Conservation (phyloP, 2,888 invertebrate species). For the Pyrgus malvae region DNA sequence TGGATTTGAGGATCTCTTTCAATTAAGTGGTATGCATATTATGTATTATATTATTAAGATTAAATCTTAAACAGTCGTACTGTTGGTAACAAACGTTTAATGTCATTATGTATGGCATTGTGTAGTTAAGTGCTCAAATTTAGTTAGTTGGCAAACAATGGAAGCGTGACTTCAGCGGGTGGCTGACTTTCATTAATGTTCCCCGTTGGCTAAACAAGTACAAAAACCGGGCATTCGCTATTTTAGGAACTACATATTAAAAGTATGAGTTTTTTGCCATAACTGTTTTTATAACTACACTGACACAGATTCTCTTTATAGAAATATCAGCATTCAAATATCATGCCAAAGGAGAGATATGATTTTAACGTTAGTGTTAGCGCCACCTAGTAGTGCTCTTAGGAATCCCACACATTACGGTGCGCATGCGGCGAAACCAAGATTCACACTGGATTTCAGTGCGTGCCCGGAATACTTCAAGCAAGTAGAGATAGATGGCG, state of each 20-base stretch:
- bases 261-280: background rate
- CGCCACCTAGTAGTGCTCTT: slow-evolving; percentile 49
- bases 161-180: slow-evolving; percentile 61
- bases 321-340: background rate
- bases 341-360: no score
- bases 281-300: background rate
- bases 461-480: no score
- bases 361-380: slow-evolving; percentile 1
- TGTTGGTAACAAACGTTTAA: slow-evolving; percentile 18
- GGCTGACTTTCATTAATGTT: slow-evolving; percentile 60
- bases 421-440: no score
- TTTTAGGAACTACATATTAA: slow-evolving; percentile 5
- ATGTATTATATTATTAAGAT: background rate
- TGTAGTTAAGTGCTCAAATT: slow-evolving; percentile 60
- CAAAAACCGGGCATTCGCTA: slow-evolving; percentile 13
- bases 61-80: background rate
- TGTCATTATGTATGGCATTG: slow-evolving; percentile 39
- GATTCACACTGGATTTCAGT: no score
- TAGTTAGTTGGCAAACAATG: slow-evolving; percentile 61
- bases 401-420: background rate
- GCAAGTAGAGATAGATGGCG: slow-evolving; percentile 20
- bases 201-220: slow-evolving; percentile 30
- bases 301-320: background rate
- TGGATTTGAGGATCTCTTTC: no score
- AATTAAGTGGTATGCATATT: background rate